Base-by-base conservation (phyloP, 2,113 vertebrate genomes). In the Platysteira castanea region DNA sequence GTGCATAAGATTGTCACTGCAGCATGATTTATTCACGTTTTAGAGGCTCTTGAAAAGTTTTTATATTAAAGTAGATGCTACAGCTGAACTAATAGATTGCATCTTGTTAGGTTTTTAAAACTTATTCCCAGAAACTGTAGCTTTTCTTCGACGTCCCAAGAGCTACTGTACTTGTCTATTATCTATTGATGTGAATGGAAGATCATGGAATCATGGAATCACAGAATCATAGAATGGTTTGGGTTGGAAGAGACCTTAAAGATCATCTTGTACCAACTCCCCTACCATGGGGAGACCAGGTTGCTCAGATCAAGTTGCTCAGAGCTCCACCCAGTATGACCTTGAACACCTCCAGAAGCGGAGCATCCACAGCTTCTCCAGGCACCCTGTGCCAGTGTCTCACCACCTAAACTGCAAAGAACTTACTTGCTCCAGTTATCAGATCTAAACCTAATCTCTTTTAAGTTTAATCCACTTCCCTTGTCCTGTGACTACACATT, bases 401-500 rank as follows among this genome's bases (percentile, higher is more conserved):
- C 31, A 37, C 7, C 14, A 42, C 4, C 7, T 18, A 19, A 17
- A 19, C 14, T 31, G 50, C 26, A 73, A 49, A 80, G 26, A 50
- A 23, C 22, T 57, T 24, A 7, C 27, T 57, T 73, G 18, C 33
- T 65, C 27, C 17, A 15, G 44, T 50, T 44, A 57, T 4, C 27
- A 52, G 15, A 33, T 20, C 15, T 37, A 42, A 71, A 81, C 15
- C 27, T 27, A 23, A 15, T 31, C 10, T 24, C 42, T 50, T 57
- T 80, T 27, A 23, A 3, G 13, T 64, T 80, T 19, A 27, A 50
- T 27, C 22, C 7, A 6, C 9, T 42, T 31, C 22, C 42, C 12
- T 44, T 33, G 2, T 28, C 11, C 67, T 50, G 42, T 64, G 31
- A 50, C 21, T 16, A 50, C 8, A 28, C 0, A 0, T 31, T 57